Evolutionary conservation across 2,797 vertebrate species (phyloP).

Genomic region (Lateolabrax maculatus): DNA sequence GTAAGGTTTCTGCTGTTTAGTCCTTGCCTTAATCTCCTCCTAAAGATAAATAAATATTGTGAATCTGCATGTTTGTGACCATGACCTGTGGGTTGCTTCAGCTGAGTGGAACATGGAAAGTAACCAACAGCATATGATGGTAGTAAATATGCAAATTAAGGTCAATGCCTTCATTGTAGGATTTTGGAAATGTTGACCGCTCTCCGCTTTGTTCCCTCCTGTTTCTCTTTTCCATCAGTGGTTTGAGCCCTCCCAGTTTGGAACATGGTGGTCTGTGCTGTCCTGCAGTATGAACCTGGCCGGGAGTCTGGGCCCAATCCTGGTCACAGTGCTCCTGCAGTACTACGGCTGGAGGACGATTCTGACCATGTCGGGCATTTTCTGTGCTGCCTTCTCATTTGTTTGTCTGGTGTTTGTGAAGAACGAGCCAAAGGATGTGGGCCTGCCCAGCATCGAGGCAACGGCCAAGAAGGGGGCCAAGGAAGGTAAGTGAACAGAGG

Average conservation of each 20-base stretch:
- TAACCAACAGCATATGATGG: not conserved
- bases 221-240: constrained; percentile 84
- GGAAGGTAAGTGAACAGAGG: constrained; percentile 86
- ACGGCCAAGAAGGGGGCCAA: constrained; percentile 88
- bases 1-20: not conserved
- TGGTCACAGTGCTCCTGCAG: constrained; percentile 90
- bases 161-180: not conserved
- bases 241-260: constrained; percentile 98
- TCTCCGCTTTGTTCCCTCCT: not conserved
- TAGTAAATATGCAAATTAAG: not conserved
- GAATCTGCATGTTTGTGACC: not conserved
- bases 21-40: not conserved
- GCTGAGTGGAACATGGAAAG: not conserved
- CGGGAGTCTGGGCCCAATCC: constrained; percentile 93
- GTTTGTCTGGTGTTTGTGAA: constrained; percentile 91
- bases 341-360: constrained; percentile 95
- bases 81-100: not conserved
- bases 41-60: not conserved
- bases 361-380: constrained; percentile 89
- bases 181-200: not conserved
- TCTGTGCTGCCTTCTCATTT: constrained; percentile 89
- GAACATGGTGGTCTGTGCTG: constrained; percentile 97
- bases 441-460: constrained; percentile 89
- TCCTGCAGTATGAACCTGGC: constrained; percentile 99
- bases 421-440: constrained; percentile 95